Base-by-base conservation (phyloP, 1,140 invertebrate genomes). In the Caerostris extrusa region DNA sequence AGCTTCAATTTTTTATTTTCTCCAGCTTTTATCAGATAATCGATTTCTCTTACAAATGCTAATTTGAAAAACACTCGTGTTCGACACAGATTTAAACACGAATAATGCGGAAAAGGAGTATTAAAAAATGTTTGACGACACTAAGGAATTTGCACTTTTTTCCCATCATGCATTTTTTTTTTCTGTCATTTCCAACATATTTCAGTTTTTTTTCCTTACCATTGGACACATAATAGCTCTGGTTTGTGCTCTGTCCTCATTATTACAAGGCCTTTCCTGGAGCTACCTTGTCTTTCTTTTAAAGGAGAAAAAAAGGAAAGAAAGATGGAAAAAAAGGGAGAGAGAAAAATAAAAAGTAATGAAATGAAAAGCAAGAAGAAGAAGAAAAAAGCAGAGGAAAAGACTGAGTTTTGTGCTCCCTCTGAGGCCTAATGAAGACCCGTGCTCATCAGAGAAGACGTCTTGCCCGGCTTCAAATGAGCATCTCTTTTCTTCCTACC, bases 201-300 rank as follows among this genome's bases (percentile, higher is more conserved):
- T 10, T 17, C 57, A 3, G 5, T 64, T 64, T 64, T 34, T 34
- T 64, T 55, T 7, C 60, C 58, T 53, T 7, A 34, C 34, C 60
- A 67, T 19, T 55, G 34, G 86, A 58, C 83, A 77, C 71, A 77
- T 77, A 77, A 77, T 77, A 77, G 71, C 71, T 77, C 83, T 88
- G 92, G 92, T 93, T 93, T 93, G 92, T 89, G 92, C 92, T 82
- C 67, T 77, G 67, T 87, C 86, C 92, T 93, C 92, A 93, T 93
- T 93, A 93, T 93, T 93, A 88, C 91, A 71, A 88, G 92, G 69
- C 86, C 14, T 86, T 92, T 60, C 69, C 90, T 50, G 50, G 77
- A 93, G 82, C 58, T 93, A 56, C 64, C 61, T 93, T 88, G 85
- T 89, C 85, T 89, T 93, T 34, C 57, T 93, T 87, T 93, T 87